Percentiles rank a stretch among this genome's conserved stretches.
phyloP scores from a whole-genome alignment of 2,113 vertebrate genomes.

The Anser cygnoides region DNA sequence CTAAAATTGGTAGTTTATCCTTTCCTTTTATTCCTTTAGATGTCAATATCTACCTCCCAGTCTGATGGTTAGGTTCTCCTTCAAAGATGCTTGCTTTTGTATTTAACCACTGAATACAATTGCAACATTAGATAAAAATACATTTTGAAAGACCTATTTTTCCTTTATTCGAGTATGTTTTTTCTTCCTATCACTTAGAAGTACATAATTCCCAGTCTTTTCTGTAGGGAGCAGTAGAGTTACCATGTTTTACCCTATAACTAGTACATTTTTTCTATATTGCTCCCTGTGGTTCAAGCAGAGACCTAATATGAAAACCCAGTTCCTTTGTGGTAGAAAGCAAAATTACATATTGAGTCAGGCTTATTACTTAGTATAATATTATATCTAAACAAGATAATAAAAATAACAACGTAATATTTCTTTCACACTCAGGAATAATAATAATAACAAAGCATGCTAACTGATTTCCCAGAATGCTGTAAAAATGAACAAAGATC shows the following conservation, averaged over 20 bases:
- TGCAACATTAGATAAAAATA: background rate
- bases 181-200: background rate
- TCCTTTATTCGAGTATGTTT: background rate
- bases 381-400: conserved; percentile 7
- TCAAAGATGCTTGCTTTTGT: background rate
- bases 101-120: background rate
- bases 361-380: background rate
- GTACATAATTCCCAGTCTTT: background rate
- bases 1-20: background rate
- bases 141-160: background rate
- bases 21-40: background rate
- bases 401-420: conserved; percentile 9
- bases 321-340: background rate
- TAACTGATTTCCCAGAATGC: conserved; percentile 34
- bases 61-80: background rate
- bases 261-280: background rate
- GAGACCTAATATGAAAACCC: background rate
- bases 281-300: background rate
- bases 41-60: background rate
- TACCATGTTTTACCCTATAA: background rate
- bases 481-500: background rate
- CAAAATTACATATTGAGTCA: background rate
- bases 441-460: background rate
- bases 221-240: background rate
- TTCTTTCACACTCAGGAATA: background rate